Conservation (phyloP, 1,140 invertebrate genomes). For the Zaprionus nigranus region DNA sequence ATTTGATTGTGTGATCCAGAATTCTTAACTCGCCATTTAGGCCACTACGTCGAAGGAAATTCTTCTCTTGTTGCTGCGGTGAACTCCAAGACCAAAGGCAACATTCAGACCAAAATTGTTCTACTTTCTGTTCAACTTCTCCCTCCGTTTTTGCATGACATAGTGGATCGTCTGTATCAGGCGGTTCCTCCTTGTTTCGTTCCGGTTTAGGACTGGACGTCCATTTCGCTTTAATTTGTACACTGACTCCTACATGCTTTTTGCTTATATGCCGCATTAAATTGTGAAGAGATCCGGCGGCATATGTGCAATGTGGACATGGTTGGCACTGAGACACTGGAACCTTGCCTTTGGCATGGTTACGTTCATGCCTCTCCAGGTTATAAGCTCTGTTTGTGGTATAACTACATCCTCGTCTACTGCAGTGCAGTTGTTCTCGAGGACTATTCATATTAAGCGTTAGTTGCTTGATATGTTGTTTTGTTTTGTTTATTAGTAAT, state of each 20-base stretch:
- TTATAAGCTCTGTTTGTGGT: slow-evolving; percentile 42
- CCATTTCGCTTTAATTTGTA: background rate
- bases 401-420: slow-evolving; percentile 35
- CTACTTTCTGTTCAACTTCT: background rate
- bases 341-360: slow-evolving; percentile 39
- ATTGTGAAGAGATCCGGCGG: slow-evolving; percentile 40
- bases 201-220: background rate
- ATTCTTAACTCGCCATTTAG: slow-evolving; percentile 18
- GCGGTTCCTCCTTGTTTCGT: background rate
- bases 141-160: background rate
- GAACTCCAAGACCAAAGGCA: slow-evolving; percentile 37
- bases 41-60: slow-evolving; percentile 24
- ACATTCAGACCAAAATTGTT: background rate
- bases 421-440: slow-evolving; percentile 37
- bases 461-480: background rate
- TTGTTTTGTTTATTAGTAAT: slow-evolving; percentile 17
- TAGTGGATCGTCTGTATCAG: background rate
- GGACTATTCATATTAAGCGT: slow-evolving; percentile 27
- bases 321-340: slow-evolving; percentile 40
- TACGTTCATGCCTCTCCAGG: slow-evolving; percentile 36
- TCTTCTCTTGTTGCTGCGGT: slow-evolving; percentile 31
- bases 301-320: slow-evolving; percentile 42
- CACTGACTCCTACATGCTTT: slow-evolving; percentile 15
- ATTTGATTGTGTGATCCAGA: slow-evolving; percentile 15
- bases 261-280: slow-evolving; percentile 41